Evolutionary conservation across 92 coral and sea anemone species (phyloP).

Genomic region (Phenganax subtilis): DNA sequence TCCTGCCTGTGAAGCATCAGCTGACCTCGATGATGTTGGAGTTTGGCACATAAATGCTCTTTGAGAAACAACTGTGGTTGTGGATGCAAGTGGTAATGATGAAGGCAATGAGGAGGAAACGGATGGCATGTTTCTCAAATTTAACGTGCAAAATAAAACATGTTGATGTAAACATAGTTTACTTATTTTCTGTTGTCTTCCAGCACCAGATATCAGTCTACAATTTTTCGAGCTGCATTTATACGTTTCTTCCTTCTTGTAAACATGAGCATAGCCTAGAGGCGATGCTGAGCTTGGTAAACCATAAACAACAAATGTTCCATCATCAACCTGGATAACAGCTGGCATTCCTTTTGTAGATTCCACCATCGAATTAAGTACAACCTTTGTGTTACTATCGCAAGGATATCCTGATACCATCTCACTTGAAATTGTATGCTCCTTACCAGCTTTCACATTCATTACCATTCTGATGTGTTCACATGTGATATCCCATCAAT

Average conservation of each 20-base stretch:
- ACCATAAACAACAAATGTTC: conserved; percentile 41
- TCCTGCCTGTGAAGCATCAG: background rate
- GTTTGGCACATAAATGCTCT: background rate
- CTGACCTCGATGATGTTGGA: background rate
- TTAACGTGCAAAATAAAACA: conserved; percentile 22
- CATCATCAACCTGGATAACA: conserved; percentile 37
- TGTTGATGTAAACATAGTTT: conserved; percentile 38
- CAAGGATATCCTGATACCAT: conserved; percentile 41
- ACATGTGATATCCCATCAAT: conserved; percentile 18
- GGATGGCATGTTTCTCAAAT: conserved; percentile 15
- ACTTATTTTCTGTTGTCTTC: conserved; percentile 40
- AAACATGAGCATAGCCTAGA: conserved; percentile 39
- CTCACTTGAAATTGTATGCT: background rate
- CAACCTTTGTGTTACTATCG: conserved; percentile 20
- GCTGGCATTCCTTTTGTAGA: conserved; percentile 22
- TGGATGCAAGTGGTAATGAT: background rate
- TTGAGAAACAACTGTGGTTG: background rate
- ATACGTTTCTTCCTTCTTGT: background rate
- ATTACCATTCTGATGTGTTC: conserved; percentile 26
- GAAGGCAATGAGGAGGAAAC: conserved; percentile 1
- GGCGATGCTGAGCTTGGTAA: conserved; percentile 42
- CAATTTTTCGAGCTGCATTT: conserved; percentile 39
- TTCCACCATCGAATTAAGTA: background rate
- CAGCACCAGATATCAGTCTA: conserved; percentile 31
- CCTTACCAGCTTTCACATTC: background rate